These are phyloP conservation scores for Silurus asotus DNA, from an alignment of 2,113 vertebrate species.

Conservation along the genomic window DNA sequence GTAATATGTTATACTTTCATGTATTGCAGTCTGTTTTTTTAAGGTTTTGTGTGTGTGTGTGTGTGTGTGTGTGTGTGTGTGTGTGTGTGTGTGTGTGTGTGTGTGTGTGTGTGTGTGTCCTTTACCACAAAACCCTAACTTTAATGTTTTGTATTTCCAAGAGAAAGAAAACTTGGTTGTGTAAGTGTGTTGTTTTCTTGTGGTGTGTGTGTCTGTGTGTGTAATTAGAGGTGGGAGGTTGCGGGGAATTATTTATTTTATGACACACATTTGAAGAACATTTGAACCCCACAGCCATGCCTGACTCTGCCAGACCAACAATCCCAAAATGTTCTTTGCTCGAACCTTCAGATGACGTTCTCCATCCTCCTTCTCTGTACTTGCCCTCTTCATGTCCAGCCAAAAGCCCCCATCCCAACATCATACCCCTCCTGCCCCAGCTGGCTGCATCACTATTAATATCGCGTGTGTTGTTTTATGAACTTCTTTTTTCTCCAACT, in stretches of 20 bases:
- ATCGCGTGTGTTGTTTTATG: conserved; percentile 53
- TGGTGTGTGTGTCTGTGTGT: not conserved
- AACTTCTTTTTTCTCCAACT: conserved; percentile 37
- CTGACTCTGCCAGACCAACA: conserved; percentile 46
- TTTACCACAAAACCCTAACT: not conserved
- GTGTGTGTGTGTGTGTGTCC: not conserved
- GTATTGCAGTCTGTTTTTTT: not conserved
- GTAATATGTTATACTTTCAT: not conserved
- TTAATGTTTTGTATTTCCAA: not conserved
- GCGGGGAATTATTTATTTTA: conserved; percentile 30
- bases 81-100: not conserved
- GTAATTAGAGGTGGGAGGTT: not conserved
- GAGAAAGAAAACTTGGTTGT: not conserved
- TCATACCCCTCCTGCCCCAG: conserved; percentile 25
- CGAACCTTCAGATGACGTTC: conserved; percentile 31
- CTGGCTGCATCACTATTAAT: conserved; percentile 49
- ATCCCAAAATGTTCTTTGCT: conserved; percentile 52
- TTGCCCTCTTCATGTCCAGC: not conserved
- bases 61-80: not conserved
- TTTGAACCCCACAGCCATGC: conserved; percentile 18
- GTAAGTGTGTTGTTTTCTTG: not conserved
- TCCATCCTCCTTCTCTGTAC: conserved; percentile 19
- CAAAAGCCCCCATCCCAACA: not conserved
- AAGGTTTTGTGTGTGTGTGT: not conserved
- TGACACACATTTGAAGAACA: conserved; percentile 33